A percentile compares a stretch with the other conserved stretches of the same genome.
phyloP scores from a whole-genome alignment of 2,113 vertebrate genomes.

The Stomatorhinus ivindoensis region DNA sequence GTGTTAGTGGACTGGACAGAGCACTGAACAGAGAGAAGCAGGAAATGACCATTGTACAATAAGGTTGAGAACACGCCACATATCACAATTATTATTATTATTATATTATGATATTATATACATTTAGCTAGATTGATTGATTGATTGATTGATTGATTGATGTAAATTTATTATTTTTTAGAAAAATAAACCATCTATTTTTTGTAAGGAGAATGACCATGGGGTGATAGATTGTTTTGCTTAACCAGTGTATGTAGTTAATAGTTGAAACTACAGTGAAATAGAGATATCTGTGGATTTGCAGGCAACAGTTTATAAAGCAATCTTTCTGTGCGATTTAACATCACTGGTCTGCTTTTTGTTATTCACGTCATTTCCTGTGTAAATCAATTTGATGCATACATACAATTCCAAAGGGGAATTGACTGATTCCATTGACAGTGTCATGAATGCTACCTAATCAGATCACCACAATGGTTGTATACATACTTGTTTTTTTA shows the following conservation, averaged over 20 bases:
- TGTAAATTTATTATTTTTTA: background rate
- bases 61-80: too few relatives aligned
- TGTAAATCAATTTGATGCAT: background rate
- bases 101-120: background rate
- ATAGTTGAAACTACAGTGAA: background rate
- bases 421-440: background rate
- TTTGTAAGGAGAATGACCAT: background rate
- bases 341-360: background rate
- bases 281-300: background rate
- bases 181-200: background rate
- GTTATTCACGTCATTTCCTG: background rate
- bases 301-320: background rate
- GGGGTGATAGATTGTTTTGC: background rate
- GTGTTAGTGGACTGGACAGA: background rate
- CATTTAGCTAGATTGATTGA: background rate
- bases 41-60: background rate
- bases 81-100: too few relatives aligned
- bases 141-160: background rate
- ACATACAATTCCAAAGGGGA: background rate
- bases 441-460: background rate
- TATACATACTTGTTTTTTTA: background rate
- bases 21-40: background rate
- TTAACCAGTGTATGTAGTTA: background rate
- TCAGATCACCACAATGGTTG: background rate
- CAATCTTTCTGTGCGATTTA: background rate